Conservation (phyloP, 2,888 invertebrate genomes). For the Iselma pallidipennis region DNA sequence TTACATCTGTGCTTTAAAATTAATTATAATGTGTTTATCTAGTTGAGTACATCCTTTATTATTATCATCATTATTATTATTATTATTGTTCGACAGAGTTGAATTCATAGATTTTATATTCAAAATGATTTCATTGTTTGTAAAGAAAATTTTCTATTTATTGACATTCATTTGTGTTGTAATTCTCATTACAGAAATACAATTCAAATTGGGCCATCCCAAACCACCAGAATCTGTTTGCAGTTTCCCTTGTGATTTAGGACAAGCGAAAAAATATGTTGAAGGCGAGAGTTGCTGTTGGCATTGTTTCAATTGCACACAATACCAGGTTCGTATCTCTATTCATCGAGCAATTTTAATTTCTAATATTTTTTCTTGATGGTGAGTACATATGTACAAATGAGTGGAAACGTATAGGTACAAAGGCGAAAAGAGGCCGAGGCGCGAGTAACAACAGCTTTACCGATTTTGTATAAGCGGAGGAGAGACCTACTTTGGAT, state of each 20-base stretch:
- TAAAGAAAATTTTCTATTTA: too few species aligned
- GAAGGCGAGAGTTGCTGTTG: conserved; percentile 94
- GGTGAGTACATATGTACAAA: too few species aligned
- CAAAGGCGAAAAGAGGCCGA: too few species aligned
- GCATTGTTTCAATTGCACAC: conserved; percentile 90
- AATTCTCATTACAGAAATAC: conserved; percentile 67
- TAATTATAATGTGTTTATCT: not conserved
- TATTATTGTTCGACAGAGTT: too few species aligned
- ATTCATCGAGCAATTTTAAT: too few species aligned
- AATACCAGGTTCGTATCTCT: conserved; percentile 69
- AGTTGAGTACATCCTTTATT: not conserved
- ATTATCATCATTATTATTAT: too few species aligned
- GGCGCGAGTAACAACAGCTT: too few species aligned
- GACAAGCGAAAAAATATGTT: conserved; percentile 90
- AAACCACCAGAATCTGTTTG: conserved; percentile 88
- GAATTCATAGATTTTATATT: too few species aligned
- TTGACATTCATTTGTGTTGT: not conserved
- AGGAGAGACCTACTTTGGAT: too few species aligned
- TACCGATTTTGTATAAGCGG: too few species aligned
- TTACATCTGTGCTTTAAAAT: not conserved
- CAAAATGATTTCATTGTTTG: too few species aligned
- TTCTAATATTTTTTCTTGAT: not conserved
- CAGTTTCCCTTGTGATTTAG: conserved; percentile 83
- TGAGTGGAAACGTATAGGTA: too few species aligned
- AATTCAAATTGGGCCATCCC: conserved; percentile 79